Base-by-base conservation (phyloP, 2,797 vertebrate species). In the Sciurus carolinensis region DNA sequence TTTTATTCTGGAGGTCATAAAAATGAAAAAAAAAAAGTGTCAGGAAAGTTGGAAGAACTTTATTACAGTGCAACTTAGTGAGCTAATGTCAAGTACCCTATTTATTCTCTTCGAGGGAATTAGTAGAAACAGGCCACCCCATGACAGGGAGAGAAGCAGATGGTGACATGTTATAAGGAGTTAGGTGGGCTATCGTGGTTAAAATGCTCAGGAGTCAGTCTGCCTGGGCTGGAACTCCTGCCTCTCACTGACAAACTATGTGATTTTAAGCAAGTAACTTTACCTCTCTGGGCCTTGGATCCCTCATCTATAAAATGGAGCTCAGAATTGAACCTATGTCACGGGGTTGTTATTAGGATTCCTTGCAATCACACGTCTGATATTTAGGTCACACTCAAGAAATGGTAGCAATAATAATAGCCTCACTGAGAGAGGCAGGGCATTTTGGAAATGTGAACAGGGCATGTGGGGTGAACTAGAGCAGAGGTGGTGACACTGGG, bases 101-200 rank as follows among this genome's bases (percentile, higher is more conserved):
- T 59, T 79, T 26, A 33, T 84, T 90, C 42, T 93, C 57, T 90
- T 72, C 17, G 24, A 80, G 91, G 76, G 39, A 73, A 83, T 59
- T 5, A 36, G 59, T 18, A 57, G 84, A 80, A 59, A 47, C 33
- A 39, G 72, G 57, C 22, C 47, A 54, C n/a, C 15, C 30, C 3
- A 14, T 7, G 5, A 36, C 66, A 82, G 24, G 30, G 36, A 93
- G 42, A 18, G 59, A 73, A 47, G 28, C 17, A 91, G 75, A 54
- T 1, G 33, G 17, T 22, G 7, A 81, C 0, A 0, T 17, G 10
- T 22, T 3, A 26, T 28, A 42, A n/a, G 44, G 17, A 39, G 14
- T 20, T 8, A 24, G 26, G 59, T 82, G 24, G 3, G 42, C 30
- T 33, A 3, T 9, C 36, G 33, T 12, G 6, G 18, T 54, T n/a